Base-by-base conservation (phyloP, 2,797 vertebrate species). In the Chaetodon trifasciatus region DNA sequence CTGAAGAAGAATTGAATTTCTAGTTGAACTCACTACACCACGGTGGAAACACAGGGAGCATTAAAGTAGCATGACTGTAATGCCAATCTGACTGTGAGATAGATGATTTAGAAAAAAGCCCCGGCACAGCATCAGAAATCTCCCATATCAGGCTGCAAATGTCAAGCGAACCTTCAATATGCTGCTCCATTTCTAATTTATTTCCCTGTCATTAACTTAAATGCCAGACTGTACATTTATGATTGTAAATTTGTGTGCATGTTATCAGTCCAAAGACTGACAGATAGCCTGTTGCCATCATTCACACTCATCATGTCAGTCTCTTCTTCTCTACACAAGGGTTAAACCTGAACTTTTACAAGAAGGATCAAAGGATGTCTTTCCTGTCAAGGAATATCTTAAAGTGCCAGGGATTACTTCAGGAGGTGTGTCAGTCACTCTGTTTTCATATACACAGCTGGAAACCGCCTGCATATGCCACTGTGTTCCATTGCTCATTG, bases 181-280 rank as follows among this genome's bases (percentile, higher is more conserved):
- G 58, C 84, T 78, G 75, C 78, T 81, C 79, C 69, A 81, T 83
- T 70, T 85, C 75, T 72, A 77, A 81, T 85, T 86, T 83, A 89
- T 91, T 88, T 91, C 90, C 88, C 87, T 90, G 88, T 87, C 87
- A 93, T 92, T 93, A 90, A 89, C 78, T 94, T 75, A 92, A 94
- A 94, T 93, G 88, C 89, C 91, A 93, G 57, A 50, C 19, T 83
- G 47, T 62, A 73, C 56, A 55, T 81, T 56, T 70, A 61, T 75
- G 23, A 39, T 70, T 76, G 19, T 74, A 21, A 70, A 24, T 78
- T 10, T 76, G 42, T 60, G 28, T 63, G 67, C 3, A n/a, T 23
- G 8, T 57, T 8, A 32, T 39, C 13, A 44, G 57, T 78, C 76
- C 63, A 72, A 46, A 72, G 64, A 76, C 49, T 46, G 70, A 78